phyloP scores from a whole-genome alignment of 2,797 vertebrate genomes.

The Uromys caudimaculatus region DNA sequence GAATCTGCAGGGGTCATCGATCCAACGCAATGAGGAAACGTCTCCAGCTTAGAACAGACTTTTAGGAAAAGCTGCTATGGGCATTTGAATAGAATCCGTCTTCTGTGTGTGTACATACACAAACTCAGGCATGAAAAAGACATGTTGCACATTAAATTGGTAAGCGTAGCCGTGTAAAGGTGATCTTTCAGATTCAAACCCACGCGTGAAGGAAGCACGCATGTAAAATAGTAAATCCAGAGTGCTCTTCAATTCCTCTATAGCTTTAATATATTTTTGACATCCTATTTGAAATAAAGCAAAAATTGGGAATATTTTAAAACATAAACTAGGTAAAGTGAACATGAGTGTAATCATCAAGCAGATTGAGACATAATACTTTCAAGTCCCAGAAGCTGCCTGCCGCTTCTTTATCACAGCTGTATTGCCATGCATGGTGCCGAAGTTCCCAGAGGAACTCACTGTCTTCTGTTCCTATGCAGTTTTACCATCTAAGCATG shows the following conservation, averaged over 20 bases:
- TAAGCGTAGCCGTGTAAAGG: not conserved
- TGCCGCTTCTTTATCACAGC: not conserved
- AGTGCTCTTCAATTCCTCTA: not conserved
- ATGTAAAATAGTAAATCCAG: not conserved
- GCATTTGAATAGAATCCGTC: not conserved
- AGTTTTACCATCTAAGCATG: not conserved
- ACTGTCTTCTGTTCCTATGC: not conserved
- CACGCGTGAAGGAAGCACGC: not conserved
- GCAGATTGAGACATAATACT: not conserved
- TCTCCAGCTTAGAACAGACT: not conserved
- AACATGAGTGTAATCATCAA: not conserved
- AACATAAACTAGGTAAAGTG: not conserved
- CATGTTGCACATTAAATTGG: not conserved
- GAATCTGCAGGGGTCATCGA: not conserved
- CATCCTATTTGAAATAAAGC: not conserved
- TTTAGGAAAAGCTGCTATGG: not conserved
- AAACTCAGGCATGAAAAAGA: not conserved
- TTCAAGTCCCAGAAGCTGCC: not conserved
- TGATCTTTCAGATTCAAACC: not conserved
- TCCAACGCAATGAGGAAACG: not conserved
- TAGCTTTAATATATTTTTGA: slow-evolving; percentile 45
- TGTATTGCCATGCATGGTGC: not conserved
- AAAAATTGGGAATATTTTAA: not conserved
- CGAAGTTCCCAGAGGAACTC: not conserved
- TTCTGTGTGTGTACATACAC: not conserved